These are phyloP conservation scores for Meghimatium bilineatum DNA, from an alignment of 2,888 invertebrate genomes.

Conservation along the genomic window DNA sequence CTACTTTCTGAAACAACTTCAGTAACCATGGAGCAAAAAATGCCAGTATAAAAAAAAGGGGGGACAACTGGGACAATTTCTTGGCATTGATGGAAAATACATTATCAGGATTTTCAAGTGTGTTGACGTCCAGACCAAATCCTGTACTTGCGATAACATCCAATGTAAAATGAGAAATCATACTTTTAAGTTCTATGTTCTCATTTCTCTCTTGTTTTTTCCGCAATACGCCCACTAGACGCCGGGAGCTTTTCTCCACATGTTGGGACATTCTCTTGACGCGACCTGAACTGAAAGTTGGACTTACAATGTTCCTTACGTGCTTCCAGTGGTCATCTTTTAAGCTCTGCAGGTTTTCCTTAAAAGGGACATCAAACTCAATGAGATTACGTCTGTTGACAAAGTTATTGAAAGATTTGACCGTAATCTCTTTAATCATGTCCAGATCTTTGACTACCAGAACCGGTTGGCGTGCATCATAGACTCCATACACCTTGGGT, in stretches of 20 bases:
- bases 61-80: slow-evolving; percentile 40
- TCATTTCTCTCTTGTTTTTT: slow-evolving; percentile 22
- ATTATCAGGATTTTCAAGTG: slow-evolving; percentile 54
- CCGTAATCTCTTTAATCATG: slow-evolving; percentile 35
- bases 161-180: slow-evolving; percentile 27
- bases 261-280: slow-evolving; percentile 32
- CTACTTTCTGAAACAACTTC: background rate
- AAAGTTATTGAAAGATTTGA: slow-evolving; percentile 34
- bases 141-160: slow-evolving; percentile 40
- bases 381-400: background rate
- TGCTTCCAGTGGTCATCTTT: slow-evolving; percentile 40
- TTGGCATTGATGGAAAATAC: slow-evolving; percentile 54
- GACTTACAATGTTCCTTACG: slow-evolving; percentile 22
- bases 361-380: background rate
- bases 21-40: slow-evolving; percentile 9
- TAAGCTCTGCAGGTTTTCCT: background rate
- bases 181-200: slow-evolving; percentile 11
- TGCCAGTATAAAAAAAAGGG: background rate
- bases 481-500: slow-evolving; percentile 26
- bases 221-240: background rate
- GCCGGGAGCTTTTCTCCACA: slow-evolving; percentile 5
- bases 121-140: slow-evolving; percentile 22
- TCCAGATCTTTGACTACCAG: slow-evolving; percentile 30
- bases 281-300: slow-evolving; percentile 28
- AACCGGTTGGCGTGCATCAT: slow-evolving; percentile 6